Evolutionary conservation across 2,797 vertebrate genomes (phyloP), one percentile per base, ranked within the genome.

Genomic region (Acipenser ruthenus): DNA sequence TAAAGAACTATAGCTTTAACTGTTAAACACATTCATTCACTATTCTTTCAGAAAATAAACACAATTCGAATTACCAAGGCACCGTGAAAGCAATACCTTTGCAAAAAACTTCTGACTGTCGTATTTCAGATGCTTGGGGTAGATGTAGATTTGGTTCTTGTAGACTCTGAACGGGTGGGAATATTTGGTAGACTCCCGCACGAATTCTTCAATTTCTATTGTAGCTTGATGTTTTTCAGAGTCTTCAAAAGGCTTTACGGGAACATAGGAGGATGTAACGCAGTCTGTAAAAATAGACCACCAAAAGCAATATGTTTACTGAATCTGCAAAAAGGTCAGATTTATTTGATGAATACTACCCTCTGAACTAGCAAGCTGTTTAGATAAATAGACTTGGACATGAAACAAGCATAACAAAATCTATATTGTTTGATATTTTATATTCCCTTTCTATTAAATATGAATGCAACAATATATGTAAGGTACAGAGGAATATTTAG

Each of bases 121-220:
- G 1, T 96, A 99, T 68, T 99, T 99, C 60, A 99, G 95, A 76
- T 99, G 97, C 75, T 89, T 96, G n/a, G 97, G 97, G 72, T 97
- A 98, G 49, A 99, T 74, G 10, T 99, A 99, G 80, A 98, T 89
- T 84, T 98, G 95, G 85, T 98, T 97, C 82, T 88, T 95, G 85
- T 99, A 99, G 52, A 92, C 92, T 68, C 91, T 88, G 67, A 95
- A 93, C 8, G 95, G 95, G 66, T 91, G 93, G 12, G 93, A 93
- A 70, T 91, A 94, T 83, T 93, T 96, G 52, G 92, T 92, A 62
- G 91, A 90, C 75, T 96, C 93, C 65, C 94, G 93, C 64, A 94
- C 84, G 78, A 99, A 97, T 80, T 99, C 97, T 66, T 99, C 97
- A 69, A 99, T 88, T 80, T 98, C 96, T 70, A 99, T 86, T 0